These are phyloP conservation scores for Tetragnatha versicolor DNA, from an alignment of 1,140 invertebrate genomes.

Conservation along the genomic window DNA sequence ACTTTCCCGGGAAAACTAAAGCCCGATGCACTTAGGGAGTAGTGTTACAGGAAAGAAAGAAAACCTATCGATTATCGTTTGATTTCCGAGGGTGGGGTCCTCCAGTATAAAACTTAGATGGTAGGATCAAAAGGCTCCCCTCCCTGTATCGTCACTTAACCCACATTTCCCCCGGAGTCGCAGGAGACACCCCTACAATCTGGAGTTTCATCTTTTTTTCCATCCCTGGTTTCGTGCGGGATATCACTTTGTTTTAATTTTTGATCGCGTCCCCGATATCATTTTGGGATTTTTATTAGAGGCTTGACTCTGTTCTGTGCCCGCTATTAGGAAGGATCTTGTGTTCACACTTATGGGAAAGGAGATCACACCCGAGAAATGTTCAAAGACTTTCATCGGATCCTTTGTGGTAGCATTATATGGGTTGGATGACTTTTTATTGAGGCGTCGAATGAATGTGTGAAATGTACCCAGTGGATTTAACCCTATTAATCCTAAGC, in stretches of 20 bases:
- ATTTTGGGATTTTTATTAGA: no score
- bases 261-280: neutral
- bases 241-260: constrained; percentile 20
- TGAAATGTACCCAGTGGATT: no score
- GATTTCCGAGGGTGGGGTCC: constrained; percentile 41
- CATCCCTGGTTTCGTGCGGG: neutral
- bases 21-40: neutral
- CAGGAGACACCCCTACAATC: constrained; percentile 3
- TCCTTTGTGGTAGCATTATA: no score
- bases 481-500: no score
- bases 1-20: neutral
- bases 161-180: neutral
- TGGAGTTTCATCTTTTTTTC: neutral
- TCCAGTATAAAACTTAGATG: constrained; percentile 35
- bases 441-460: no score
- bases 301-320: no score
- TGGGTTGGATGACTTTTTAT: no score
- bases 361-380: no score
- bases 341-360: no score
- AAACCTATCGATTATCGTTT: constrained; percentile 27
- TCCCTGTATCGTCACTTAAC: constrained; percentile 22
- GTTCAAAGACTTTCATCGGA: no score
- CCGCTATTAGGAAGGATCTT: no score
- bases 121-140: constrained; percentile 21
- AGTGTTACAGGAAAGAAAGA: neutral